Base-by-base conservation (phyloP, 2,797 vertebrate genomes). In the Philypnodon macrostomus region DNA sequence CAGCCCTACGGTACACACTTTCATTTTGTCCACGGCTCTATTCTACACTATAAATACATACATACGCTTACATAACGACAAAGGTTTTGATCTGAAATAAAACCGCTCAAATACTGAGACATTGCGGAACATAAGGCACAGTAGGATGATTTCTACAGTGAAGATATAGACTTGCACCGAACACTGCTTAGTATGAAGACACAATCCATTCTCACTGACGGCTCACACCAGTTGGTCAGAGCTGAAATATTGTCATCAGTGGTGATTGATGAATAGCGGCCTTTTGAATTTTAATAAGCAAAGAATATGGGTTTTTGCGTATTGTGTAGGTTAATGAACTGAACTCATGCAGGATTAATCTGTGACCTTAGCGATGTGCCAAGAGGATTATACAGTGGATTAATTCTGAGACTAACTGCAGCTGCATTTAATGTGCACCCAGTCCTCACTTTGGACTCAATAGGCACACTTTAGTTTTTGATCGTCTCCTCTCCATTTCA, bases 351-450 rank as follows among this genome's bases (percentile, higher is more conserved):
- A 42, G 70, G 64, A 73, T 79, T 70, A 72, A 62, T 69, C 68
- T 67, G 56, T 58, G 63, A 60, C 64, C 35, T 76, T 37, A 63
- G 54, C 45, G 55, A 35, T 49, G 72, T 62, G 60, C 64, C 74
- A 53, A 53, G 39, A 71, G 75, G 67, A 79, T 79, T 80, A 75
- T 52, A 64, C 42, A 29, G 45, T 63, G 70, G 73, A 75, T 81
- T 77, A 65, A 67, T 70, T 64, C 54, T 32, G 42, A 49, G 63
- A 32, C 36, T 59, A 0, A 1, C 4, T 56, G 66, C 64, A 32
- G 62, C 21, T 38, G 61, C 53, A 16, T 56, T 59, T 64, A 27
- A 15, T 44, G 24, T 58, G 23, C 44, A 31, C 61, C 41, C 33
- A 16, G 27, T 26, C 41, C 33, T 44, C 56, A n/a, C 21, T 35